Evolutionary conservation across 2,797 vertebrate species (phyloP), one percentile per base, ranked within the genome.

Genomic region (Notolepis coatsorum): DNA sequence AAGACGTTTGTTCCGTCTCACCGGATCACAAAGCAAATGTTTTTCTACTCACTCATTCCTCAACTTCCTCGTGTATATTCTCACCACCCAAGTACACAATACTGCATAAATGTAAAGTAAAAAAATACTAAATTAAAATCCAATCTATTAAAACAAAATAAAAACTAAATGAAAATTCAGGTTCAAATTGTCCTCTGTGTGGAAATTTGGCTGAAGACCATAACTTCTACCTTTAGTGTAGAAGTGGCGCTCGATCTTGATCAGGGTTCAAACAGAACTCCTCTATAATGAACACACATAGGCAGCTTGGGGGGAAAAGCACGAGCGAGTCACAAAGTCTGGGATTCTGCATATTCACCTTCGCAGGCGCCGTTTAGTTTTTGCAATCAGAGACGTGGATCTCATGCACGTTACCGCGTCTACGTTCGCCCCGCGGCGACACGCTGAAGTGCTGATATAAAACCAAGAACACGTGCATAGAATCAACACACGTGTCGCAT

Each of bases 71-170:
- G 25, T 62, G 68, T 64, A 76, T 62, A 50, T 64, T 73, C 61
- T 77, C 66, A 71, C 68, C 25, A 78, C 60, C 75, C 46, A 39
- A 59, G 65, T 65, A 84, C 79, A 90, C 79, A 90, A 90, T 87
- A 88, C 88, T 88, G 85, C 79, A 86, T 73, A 74, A 48, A 78
- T 78, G 77, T 70, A 73, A 74, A 77, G 59, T 45, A 55, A 75
- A 77, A 58, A 65, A 77, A 65, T n/a, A n/a, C n/a, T n/a, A 49
- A n/a, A 55, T 53, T 39, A 28, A 68, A 57, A 59, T 66, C 52
- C 58, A 57, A 66, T 65, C 28, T 57, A 55, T 56, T 45, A 23
- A 80, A 81, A 72, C 2, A 55, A 48, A 57, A 20, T 31, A 46
- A 58, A 56, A 67, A 43, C n/a, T n/a, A n/a, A n/a, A n/a, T n/a